Base-by-base conservation (phyloP, 1,140 invertebrate genomes). In the Ooceraea biroi region DNA sequence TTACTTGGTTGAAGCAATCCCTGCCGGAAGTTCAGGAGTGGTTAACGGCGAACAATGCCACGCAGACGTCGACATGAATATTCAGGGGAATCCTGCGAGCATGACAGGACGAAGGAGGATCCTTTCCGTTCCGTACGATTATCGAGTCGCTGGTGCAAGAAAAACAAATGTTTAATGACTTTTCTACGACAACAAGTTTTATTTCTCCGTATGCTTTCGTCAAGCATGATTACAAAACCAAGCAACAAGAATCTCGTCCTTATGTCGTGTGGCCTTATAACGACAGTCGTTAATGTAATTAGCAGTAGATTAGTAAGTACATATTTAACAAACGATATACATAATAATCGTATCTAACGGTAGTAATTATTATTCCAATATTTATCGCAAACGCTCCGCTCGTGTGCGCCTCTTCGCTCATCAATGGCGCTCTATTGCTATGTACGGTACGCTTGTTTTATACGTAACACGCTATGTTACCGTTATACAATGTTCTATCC, bases 141-240 rank as follows among this genome's bases (percentile, higher is more conserved):
- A 55, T 69, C 76, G 63, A 78, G 41, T 78, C 76, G 22, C 30
- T 10, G 71, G 14, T 14, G 25, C 44, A 27, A 17, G 48, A 14
- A 22, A 27, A 19, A 44, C 55, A 10, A 50, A 25, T 55, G 36
- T 36, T 7, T 36, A 36, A 10, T 19, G 8, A 36, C 25, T 89
- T 91, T 89, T 91, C 92, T 93, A 94, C 92, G 89, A 93, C 92
- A 92, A 93, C 92, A 93, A 93, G 87, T 92, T 94, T 94, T 93
- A 93, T 93, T 92, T 90, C 84, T 92, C 90, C 85, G 76, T 91
- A 92, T 92, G 88, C 91, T 94, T 92, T 92, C 86, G 60, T 90
- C 88, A 93, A 94, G 93, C 94, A 94, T 92, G 91, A 93, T 95
- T 94, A 95, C 92, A 95, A 95, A 95, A 95, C 92, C 89, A 94